Base-by-base conservation (phyloP, 2,888 invertebrate species). In the Heliconius ismenius region DNA sequence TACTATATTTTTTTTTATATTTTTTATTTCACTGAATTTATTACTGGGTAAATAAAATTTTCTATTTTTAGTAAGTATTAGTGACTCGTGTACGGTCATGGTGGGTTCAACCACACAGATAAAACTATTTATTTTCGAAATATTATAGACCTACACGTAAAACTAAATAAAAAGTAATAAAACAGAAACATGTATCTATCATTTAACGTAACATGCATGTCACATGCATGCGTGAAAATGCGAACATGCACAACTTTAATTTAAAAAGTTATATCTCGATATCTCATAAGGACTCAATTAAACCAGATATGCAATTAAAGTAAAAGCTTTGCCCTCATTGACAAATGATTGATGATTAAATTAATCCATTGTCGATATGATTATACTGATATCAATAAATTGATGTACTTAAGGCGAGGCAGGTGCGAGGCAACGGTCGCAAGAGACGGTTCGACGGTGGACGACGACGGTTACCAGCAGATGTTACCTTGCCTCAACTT, bases 381-480 rank as follows among this genome's bases (percentile, higher is more conserved):
- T 77, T 74, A 74, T 77, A 60, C 26, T 24, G 69, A 69, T 81
- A 79, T 79, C 81, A 75, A 80, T 80, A 81, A 81, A 81, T 81
- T 80, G 81, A 83, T 84, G 82, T 82, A 82, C 83, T 82, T 82
- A 82, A 75, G 24, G 73, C 39, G 60, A 26, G 43, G 83, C 83
- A 83, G 83, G 83, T 83, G 83, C 63, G 80, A 68, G 75, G 67
- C 76, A 81, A 70, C 80, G 80, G 79, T 80, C 77, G 80, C 70
- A 77, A 79, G 78, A 68, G 74, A 75, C 77, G 74, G 72, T 28
- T 73, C 74, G 24, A 79, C 49, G 68, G 63, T 72, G 74, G 67
- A 67, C 68, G 24, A 32, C 73, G 82, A 78, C 84, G 83, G 83
- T 83, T 82, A 79, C 43, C 78, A 77, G 84, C 85, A 85, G 85